Evolutionary conservation across 2,888 invertebrate genomes (phyloP).

Genomic region (Polydrusus pterygomalis): DNA sequence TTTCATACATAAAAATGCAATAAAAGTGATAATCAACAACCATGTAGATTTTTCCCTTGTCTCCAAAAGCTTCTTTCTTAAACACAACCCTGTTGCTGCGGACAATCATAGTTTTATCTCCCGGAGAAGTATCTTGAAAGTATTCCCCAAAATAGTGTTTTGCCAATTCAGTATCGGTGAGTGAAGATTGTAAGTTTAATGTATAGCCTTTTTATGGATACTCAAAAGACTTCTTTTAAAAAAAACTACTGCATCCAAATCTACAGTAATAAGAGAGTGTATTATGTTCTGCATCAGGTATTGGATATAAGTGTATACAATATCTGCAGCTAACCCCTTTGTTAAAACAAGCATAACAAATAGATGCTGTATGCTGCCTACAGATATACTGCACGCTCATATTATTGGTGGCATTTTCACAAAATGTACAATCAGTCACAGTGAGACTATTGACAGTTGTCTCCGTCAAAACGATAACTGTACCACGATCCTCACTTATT

Average conservation of each 20-base stretch:
- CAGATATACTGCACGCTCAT: no score
- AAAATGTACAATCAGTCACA: neutral
- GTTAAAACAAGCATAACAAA: conserved; percentile 9
- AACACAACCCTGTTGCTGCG: neutral
- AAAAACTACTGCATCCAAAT: conserved; percentile 11
- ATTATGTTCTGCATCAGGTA: no score
- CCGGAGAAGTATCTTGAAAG: neutral
- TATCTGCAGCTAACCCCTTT: no score
- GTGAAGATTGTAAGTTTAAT: neutral
- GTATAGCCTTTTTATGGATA: neutral
- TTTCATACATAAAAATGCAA: conserved; percentile 19
- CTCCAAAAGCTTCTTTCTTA: neutral
- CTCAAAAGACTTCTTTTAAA: neutral
- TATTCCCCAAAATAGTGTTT: conserved; percentile 13
- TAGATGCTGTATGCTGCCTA: no score
- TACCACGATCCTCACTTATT: neutral
- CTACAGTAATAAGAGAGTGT: conserved; percentile 15
- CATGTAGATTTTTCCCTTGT: conserved; percentile 16
- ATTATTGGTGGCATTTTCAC: no score
- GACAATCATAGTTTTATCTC: neutral
- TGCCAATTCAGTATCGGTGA: conserved; percentile 10
- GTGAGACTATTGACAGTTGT: no score
- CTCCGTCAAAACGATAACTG: neutral
- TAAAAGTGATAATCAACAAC: conserved; percentile 10
- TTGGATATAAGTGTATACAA: no score